Percentiles rank a stretch among this genome's conserved stretches.
phyloP scores from a whole-genome alignment of 2,888 invertebrate genomes.

The Archaeoteleia sp. region DNA sequence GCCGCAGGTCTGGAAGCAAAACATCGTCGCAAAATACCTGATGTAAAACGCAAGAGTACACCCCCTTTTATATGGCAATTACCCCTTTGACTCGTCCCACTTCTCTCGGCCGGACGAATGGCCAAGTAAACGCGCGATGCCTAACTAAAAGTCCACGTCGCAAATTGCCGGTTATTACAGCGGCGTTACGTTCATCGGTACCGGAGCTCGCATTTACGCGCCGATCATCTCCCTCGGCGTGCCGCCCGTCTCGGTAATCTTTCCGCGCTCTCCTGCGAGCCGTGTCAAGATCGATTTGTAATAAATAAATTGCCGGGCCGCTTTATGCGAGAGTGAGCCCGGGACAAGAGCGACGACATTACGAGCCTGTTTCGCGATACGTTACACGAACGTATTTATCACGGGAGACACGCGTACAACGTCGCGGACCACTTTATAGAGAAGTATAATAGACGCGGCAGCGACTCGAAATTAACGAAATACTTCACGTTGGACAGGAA shows the following conservation, averaged over 20 bases:
- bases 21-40: constrained; percentile 60
- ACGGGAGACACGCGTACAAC: constrained; percentile 53
- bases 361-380: constrained; percentile 46
- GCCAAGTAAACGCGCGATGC: constrained; percentile 47
- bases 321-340: constrained; percentile 30
- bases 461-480: constrained; percentile 46
- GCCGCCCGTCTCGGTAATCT: constrained; percentile 1
- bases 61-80: constrained; percentile 62
- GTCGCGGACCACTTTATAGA: constrained; percentile 45
- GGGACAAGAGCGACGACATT: constrained; percentile 45
- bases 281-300: constrained; percentile 47
- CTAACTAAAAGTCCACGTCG: constrained; percentile 71
- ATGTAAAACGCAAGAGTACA: constrained; percentile 56
- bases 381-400: constrained; percentile 54
- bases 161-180: constrained; percentile 73
- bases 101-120: constrained; percentile 27
- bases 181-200: constrained; percentile 51
- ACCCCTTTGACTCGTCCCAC: constrained; percentile 56
- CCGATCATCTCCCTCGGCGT: constrained; percentile 8
- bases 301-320: constrained; percentile 48
- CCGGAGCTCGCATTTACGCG: constrained; percentile 62
- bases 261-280: constrained; percentile 4
- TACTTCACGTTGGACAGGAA: constrained; percentile 45
- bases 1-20: constrained; percentile 34
- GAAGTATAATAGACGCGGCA: constrained; percentile 41